Percentiles rank a stretch among this genome's conserved stretches.
phyloP scores from a whole-genome alignment of 2,797 vertebrate species.

The Molothrus ater region DNA sequence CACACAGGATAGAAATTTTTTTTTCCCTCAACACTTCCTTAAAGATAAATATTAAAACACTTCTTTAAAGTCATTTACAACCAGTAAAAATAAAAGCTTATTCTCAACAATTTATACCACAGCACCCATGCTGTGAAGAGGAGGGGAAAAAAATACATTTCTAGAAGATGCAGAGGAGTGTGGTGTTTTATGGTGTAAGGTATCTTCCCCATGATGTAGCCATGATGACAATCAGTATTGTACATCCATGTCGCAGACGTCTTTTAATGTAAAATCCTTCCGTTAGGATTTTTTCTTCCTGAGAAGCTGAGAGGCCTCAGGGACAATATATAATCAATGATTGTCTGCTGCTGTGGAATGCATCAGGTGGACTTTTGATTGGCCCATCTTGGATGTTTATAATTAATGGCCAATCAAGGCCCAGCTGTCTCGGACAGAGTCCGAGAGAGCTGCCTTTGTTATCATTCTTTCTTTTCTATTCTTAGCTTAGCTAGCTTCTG shows the following conservation, averaged over 20 bases:
- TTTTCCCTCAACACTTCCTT: neutral
- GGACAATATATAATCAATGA: too few species aligned
- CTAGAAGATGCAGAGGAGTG: neutral
- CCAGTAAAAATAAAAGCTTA: neutral
- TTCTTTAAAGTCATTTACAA: neutral
- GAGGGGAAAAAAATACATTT: neutral
- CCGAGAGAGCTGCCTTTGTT: too few species aligned
- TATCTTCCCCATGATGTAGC: neutral
- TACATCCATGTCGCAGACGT: neutral
- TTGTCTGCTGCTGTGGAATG: too few species aligned
- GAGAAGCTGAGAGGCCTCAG: too few species aligned
- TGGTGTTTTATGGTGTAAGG: neutral
- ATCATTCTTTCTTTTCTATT: too few species aligned
- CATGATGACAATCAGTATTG: neutral
- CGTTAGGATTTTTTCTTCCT: too few species aligned
- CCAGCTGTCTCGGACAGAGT: too few species aligned
- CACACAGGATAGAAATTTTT: neutral
- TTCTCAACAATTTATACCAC: neutral
- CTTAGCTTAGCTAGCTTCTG: too few species aligned
- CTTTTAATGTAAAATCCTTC: too few species aligned
- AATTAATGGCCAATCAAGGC: too few species aligned
- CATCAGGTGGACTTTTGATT: too few species aligned
- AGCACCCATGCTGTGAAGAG: neutral
- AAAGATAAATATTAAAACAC: neutral
- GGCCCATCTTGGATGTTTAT: too few species aligned